Evolutionary conservation across 1,140 invertebrate genomes (phyloP), one percentile per base, ranked within the genome.

Genomic region (Papilio helenus): DNA sequence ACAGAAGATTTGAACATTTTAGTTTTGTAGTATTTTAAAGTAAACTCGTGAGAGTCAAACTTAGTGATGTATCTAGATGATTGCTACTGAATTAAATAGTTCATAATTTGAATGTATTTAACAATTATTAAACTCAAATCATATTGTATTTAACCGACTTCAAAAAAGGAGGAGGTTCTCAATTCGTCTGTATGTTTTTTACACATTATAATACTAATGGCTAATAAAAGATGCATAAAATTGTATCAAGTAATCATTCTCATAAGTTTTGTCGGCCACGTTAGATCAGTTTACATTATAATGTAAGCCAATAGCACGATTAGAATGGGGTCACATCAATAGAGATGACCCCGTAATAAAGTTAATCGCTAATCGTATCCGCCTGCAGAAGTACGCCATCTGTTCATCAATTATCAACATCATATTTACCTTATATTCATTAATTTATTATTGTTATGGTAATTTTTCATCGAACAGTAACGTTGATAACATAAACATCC

Each of bases 401-500:
- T 77, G 76, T 77, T 77, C 55, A 16, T 77, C 55, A 16, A n/a
- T 77, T 77, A 77, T 77, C 76, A 61, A 65, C 20, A 29, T 44
- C 10, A 77, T 65, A 58, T 77, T 65, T 77, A 77, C 76, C 76
- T 58, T 77, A 65, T 51, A 16, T 44, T 61, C n/a, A 1, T 65
- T 77, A 77, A 77, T 77, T 77, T 77, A 42, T 77, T 65, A 65
- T 65, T 77, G 76, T 77, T 77, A 77, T 23, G 76, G 55, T 42
- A 77, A 77, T 34, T 26, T 77, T 77, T 77, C 51, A 61, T 65
- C 76, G 76, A 23, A 77, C n/a, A 61, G 55, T 61, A 77, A 77
- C 39, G 55, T 16, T n/a, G 76, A 77, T 77, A 77, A 65, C n/a
- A 77, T 77, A 77, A 77, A 77, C 76, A 77, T 77, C 76, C 76